Evolutionary conservation across 1,140 invertebrate genomes (phyloP).

Genomic region (Maniola jurtina): DNA sequence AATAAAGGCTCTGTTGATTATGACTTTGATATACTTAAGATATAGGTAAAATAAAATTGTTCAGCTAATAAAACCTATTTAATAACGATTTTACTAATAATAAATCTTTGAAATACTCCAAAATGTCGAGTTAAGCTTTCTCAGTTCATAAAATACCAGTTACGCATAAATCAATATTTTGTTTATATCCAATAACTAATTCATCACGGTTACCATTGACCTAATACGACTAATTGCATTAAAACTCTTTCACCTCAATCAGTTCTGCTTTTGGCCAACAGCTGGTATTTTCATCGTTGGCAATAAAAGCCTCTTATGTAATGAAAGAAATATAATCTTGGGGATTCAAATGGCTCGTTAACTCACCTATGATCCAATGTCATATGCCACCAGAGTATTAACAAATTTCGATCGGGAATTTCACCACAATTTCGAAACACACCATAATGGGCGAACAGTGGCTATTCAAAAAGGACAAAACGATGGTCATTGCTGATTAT

Average conservation of each 20-base stretch:
- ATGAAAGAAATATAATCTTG: neutral
- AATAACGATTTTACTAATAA: no score
- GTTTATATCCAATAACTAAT: neutral
- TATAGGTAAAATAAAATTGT: no score
- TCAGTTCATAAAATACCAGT: no score
- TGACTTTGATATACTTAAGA: no score
- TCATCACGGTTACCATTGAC: neutral
- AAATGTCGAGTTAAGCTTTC: no score
- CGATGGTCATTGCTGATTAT: neutral
- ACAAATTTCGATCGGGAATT: slow-evolving; percentile 2
- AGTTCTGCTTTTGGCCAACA: slow-evolving; percentile 6
- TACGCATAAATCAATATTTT: no score
- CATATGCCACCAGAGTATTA: neutral
- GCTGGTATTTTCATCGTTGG: slow-evolving; percentile 5
- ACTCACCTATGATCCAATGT: slow-evolving; percentile 10
- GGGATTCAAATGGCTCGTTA: neutral
- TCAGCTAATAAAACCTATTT: no score
- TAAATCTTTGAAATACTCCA: no score
- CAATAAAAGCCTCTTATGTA: slow-evolving; percentile 8
- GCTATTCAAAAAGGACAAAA: slow-evolving; percentile 6
- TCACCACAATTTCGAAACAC: neutral
- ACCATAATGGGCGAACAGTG: slow-evolving; percentile 1
- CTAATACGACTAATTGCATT: neutral
- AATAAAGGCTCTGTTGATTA: no score
- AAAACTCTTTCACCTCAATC: neutral